These are phyloP conservation scores for Gymnodraco acuticeps DNA, from an alignment of 2,797 vertebrate species.

Conservation along the genomic window DNA sequence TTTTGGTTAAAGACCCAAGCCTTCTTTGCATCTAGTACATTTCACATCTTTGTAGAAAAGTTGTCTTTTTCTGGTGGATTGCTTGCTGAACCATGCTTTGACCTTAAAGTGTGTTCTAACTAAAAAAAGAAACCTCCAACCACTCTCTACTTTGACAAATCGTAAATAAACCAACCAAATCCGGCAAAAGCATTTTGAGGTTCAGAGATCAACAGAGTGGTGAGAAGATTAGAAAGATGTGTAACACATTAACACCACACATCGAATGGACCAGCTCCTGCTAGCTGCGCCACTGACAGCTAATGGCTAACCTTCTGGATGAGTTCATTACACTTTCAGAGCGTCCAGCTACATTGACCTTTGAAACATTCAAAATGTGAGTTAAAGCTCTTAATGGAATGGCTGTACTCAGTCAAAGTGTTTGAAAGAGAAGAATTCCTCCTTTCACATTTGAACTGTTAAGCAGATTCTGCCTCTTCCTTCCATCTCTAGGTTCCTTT, in stretches of 20 bases:
- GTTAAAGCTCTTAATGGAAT: slow-evolving; percentile 3
- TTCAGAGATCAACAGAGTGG: slow-evolving; percentile 9
- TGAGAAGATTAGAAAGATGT: slow-evolving; percentile 4
- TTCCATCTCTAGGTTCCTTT: neutral
- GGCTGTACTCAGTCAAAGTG: neutral
- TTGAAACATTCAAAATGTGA: slow-evolving; percentile 8
- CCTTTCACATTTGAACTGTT: neutral
- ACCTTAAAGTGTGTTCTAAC: neutral
- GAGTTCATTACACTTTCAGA: neutral
- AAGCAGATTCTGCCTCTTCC: neutral
- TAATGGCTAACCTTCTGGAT: neutral
- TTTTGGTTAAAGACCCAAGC: neutral
- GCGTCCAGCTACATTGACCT: neutral
- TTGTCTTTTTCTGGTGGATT: neutral
- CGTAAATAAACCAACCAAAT: neutral
- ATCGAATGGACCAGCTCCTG: slow-evolving; percentile 18
- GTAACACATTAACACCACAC: slow-evolving; percentile 7
- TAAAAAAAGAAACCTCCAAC: neutral
- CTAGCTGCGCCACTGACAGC: neutral
- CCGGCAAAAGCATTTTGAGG: neutral
- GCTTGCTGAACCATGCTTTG: neutral
- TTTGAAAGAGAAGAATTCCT: neutral
- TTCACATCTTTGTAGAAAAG: neutral
- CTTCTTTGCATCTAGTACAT: neutral
- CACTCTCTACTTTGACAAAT: neutral